Percentiles rank a stretch among this genome's conserved stretches.
Evolutionary conservation across 2,113 vertebrate genomes (phyloP).

Genomic region (Pyrgilauda ruficollis): DNA sequence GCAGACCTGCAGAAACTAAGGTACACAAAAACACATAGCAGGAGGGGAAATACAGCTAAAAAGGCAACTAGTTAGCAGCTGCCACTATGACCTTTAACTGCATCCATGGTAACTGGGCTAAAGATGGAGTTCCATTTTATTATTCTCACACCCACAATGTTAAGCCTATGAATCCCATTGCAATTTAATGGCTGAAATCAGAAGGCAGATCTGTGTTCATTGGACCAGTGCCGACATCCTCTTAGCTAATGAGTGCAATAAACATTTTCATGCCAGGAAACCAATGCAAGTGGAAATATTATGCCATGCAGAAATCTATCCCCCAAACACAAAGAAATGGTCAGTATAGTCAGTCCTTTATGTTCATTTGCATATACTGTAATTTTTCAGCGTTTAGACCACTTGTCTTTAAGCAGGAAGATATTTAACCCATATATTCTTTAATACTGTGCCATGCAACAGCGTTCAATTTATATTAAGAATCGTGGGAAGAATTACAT

Average conservation of each 20-base stretch:
- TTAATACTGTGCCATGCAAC: conserved; percentile 19
- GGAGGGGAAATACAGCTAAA: conserved; percentile 77
- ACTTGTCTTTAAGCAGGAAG: conserved; percentile 11
- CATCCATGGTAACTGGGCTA: conserved; percentile 86
- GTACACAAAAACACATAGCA: conserved; percentile 63
- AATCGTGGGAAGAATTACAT: conserved; percentile 50
- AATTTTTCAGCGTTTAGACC: conserved; percentile 51
- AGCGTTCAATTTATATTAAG: conserved; percentile 30
- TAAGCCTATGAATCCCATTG: conserved; percentile 83
- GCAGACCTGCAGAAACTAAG: conserved; percentile 54
- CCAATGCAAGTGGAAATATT: conserved; percentile 88
- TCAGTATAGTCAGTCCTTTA: conserved; percentile 66
- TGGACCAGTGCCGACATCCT: conserved; percentile 94
- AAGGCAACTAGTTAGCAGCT: conserved; percentile 90
- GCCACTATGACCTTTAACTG: conserved; percentile 90
- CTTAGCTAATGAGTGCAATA: conserved; percentile 98
- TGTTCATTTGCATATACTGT: conserved; percentile 58
- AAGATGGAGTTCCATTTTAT: conserved; percentile 89
- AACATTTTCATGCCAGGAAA: conserved; percentile 94
- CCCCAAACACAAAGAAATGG: conserved; percentile 82
- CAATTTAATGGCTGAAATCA: conserved; percentile 85
- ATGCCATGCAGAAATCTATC: conserved; percentile 85
- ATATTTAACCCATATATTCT: conserved; percentile 23
- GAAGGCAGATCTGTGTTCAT: conserved; percentile 90
- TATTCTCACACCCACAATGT: conserved; percentile 87